phyloP scores from a whole-genome alignment of 2,113 vertebrate species.

The Atlantisia rogersi region DNA sequence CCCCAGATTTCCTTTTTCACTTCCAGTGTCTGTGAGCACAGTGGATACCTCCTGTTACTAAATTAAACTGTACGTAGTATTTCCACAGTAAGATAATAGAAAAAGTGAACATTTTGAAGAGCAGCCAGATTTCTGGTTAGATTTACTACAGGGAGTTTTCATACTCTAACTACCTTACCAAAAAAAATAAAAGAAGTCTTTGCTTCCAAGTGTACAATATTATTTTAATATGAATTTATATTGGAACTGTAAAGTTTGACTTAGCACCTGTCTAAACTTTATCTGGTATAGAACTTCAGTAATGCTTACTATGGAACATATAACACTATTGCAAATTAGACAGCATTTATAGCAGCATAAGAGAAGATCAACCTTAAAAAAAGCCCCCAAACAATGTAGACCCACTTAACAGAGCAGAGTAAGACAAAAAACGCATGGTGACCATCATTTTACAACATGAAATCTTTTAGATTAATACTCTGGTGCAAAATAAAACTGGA shows the following conservation, averaged over 20 bases:
- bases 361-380: background rate
- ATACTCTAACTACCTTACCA: background rate
- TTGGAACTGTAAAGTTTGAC: background rate
- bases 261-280: background rate
- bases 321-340: background rate
- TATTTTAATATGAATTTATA: background rate
- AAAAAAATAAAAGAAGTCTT: background rate
- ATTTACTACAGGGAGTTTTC: background rate
- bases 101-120: background rate
- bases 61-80: background rate
- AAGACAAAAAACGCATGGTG: background rate
- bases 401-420: background rate
- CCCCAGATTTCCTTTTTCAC: background rate
- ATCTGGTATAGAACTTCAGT: background rate
- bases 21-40: background rate
- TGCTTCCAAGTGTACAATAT: background rate
- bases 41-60: background rate
- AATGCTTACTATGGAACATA: rapidly evolving
- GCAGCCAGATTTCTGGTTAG: background rate
- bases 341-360: rapidly evolving
- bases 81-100: background rate
- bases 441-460: background rate
- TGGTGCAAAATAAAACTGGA: background rate
- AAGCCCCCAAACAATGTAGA: background rate
- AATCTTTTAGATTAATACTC: background rate